phyloP scores from a whole-genome alignment of 2,888 invertebrate genomes.

The Lepidocyrtoides sp. region DNA sequence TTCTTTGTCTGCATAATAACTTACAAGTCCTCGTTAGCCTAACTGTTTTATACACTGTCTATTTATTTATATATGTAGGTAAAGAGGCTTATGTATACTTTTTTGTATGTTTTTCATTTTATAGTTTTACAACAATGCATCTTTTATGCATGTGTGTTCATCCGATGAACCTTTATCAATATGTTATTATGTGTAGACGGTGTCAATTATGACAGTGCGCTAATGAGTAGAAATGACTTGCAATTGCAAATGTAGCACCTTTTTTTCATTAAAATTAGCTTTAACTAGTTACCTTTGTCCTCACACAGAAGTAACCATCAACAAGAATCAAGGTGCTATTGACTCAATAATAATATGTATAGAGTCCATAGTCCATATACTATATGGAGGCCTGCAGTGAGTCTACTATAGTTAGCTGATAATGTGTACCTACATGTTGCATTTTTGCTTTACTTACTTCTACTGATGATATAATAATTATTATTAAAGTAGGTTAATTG shows the following conservation, averaged over 20 bases:
- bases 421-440: too few relatives aligned
- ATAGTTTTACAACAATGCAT: background rate
- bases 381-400: background rate
- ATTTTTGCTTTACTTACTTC: too few relatives aligned
- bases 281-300: background rate
- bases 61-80: too few relatives aligned
- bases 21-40: too few relatives aligned
- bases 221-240: slow-evolving; percentile 58
- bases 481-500: slow-evolving; percentile 64
- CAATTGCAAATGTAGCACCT: slow-evolving; percentile 29
- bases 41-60: background rate
- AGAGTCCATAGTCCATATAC: too few relatives aligned
- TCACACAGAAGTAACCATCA: slow-evolving; percentile 39
- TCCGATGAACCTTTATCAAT: slow-evolving; percentile 20
- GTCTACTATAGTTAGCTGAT: background rate
- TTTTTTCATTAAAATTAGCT: slow-evolving; percentile 57
- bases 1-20: background rate
- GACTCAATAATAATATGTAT: too few relatives aligned
- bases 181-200: too few relatives aligned
- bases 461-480: too few relatives aligned
- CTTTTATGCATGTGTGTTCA: background rate
- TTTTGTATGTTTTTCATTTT: background rate
- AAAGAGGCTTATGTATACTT: background rate
- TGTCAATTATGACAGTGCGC: slow-evolving; percentile 58
- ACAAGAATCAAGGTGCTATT: background rate